Evolutionary conservation across 2,797 vertebrate genomes (phyloP), one percentile per base, ranked within the genome.

Genomic region (Coracias cyanogaster): DNA sequence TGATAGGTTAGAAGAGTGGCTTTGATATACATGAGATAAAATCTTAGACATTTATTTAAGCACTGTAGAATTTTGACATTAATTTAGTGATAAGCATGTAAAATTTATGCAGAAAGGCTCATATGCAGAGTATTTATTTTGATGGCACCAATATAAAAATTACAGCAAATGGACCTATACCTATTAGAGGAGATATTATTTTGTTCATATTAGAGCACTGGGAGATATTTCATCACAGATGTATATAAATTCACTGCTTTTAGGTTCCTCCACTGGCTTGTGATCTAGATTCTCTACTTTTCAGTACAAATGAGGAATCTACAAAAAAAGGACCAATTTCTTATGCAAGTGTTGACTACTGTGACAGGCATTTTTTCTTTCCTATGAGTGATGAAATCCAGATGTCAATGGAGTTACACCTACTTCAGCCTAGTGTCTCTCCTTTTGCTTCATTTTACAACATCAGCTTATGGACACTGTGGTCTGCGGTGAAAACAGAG

Each of bases 391-490:
- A 62, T 21, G 25, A 79, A 69, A 66, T 52, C 9, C 51, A 10
- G 49, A 54, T 43, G 35, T 61, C 52, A 67, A 14, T 43, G n/a
- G 9, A 9, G 9, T 52, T 61, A 14, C 25, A 37, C 85, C 25
- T 81, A 3, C 64, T 82, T 67, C 35, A 54, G 20, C 20, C 31
- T 35, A 12, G 16, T 3, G 15, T 43, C 29, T 76, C n/a, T 64
- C 24, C 10, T 45, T 54, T 62, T 81, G 9, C 62, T 78, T 87
- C 17, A 29, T 66, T 81, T 82, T 70, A 51, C 62, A 65, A 7
- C 58, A 80, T 46, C 51, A 49, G 8, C 17, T 70, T 65, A 35
- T 10, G 67, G 73, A 13, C 0, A 0, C 29, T 0, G 1, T 39
- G 49, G 52, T 64, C 45, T 66, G 49, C 4, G 7, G 57, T 19